phyloP scores from a whole-genome alignment of 2,113 vertebrate species.

The Machaerirhynchus nigripectus region DNA sequence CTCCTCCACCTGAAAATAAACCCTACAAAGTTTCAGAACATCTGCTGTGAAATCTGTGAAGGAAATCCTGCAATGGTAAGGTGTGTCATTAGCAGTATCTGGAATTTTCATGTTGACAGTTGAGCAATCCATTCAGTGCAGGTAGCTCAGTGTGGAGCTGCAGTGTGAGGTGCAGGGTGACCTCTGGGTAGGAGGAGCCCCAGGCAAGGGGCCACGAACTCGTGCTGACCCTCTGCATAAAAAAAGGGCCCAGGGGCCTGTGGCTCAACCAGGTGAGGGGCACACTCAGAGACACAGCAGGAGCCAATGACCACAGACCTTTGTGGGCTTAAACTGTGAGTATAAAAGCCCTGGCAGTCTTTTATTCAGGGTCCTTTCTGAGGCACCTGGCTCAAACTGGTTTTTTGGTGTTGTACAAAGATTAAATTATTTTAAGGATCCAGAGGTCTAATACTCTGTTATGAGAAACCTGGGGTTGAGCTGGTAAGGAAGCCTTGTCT shows the following conservation, averaged over 20 bases:
- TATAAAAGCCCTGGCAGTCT: not conserved
- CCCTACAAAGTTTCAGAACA: not conserved
- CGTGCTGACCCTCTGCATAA: rapidly evolving
- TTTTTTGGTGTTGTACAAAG: not conserved
- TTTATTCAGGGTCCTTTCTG: not conserved
- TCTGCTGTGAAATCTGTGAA: not conserved
- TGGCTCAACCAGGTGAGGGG: not conserved
- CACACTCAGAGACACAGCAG: not conserved
- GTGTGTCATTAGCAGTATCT: not conserved
- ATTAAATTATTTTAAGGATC: not conserved
- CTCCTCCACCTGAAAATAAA: not conserved
- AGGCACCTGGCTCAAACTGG: rapidly evolving
- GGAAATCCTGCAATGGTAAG: not conserved
- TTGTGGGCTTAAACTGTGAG: not conserved
- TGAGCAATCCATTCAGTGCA: not conserved
- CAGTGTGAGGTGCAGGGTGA: not conserved
- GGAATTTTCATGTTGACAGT: not conserved
- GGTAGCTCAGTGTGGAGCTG: not conserved
- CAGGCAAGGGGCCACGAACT: not conserved
- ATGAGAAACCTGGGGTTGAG: not conserved
- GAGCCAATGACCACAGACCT: not conserved
- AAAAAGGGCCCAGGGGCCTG: rapidly evolving
- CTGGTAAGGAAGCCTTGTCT: not conserved
- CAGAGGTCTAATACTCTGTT: not conserved
- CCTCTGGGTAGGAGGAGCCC: not conserved